These are phyloP conservation scores for Drosophila macrothrix DNA, from an alignment of 2,888 invertebrate genomes.

Conservation along the genomic window DNA sequence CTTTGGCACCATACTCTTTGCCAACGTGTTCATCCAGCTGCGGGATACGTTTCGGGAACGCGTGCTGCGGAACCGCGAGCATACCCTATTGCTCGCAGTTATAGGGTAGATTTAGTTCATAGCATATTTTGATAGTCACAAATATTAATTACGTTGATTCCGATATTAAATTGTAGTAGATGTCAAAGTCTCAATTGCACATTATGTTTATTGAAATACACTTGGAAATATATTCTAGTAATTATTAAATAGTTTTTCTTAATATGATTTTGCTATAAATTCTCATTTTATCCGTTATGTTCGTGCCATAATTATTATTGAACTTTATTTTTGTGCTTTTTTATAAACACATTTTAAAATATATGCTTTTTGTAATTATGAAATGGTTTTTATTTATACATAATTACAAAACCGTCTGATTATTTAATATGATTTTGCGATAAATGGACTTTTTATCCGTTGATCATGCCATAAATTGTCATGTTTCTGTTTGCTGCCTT, in stretches of 20 bases:
- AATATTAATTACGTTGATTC: background rate
- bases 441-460: background rate
- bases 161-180: background rate
- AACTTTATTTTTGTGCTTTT: background rate
- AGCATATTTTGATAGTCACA: background rate
- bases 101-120: background rate
- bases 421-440: background rate
- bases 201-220: background rate
- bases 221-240: background rate
- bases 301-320: background rate
- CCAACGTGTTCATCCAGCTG: slow-evolving; percentile 88
- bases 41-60: slow-evolving; percentile 32
- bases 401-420: background rate
- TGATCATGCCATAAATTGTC: background rate
- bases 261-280: background rate
- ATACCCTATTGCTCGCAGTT: slow-evolving; percentile 1
- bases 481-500: background rate
- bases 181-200: background rate
- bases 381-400: background rate
- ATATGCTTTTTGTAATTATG: background rate
- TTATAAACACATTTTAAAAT: background rate
- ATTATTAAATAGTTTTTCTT: background rate
- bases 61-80: no score
- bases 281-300: background rate
- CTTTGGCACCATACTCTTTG: slow-evolving; percentile 95